A percentile compares a stretch with the other conserved stretches of the same genome.
phyloP scores from a whole-genome alignment of 2,113 vertebrate genomes.

The Diglossa brunneiventris region DNA sequence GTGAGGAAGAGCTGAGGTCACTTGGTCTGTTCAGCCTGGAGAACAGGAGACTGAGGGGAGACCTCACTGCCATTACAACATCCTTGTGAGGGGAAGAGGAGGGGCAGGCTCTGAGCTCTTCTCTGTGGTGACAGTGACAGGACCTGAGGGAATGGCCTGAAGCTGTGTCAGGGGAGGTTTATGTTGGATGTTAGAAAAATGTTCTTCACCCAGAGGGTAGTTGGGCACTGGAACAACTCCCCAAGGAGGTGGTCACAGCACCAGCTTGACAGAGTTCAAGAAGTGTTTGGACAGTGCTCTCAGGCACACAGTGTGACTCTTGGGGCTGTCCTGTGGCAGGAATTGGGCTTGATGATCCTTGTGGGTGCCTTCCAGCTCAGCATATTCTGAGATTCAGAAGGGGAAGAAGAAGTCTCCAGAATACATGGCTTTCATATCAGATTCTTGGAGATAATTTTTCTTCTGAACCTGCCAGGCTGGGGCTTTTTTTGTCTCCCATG shows the following conservation, averaged over 20 bases:
- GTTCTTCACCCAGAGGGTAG: fast-evolving
- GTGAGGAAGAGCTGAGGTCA: fast-evolving
- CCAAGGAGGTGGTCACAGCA: background rate
- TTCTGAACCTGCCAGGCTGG: background rate
- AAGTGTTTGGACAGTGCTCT: fast-evolving
- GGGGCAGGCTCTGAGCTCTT: background rate
- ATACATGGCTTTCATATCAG: background rate
- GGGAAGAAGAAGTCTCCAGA: background rate
- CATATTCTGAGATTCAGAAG: background rate
- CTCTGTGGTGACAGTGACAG: background rate
- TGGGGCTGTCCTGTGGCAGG: too few relatives aligned
- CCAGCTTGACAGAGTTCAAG: background rate
- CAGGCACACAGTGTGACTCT: background rate
- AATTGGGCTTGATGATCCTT: background rate
- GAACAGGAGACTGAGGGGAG: fast-evolving
- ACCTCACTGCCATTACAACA: fast-evolving
- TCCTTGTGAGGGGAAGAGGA: background rate
- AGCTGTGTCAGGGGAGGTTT: background rate
- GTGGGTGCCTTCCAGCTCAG: background rate
- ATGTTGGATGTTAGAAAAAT: background rate
- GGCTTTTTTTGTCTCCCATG: background rate
- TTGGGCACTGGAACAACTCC: background rate
- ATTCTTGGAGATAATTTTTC: background rate
- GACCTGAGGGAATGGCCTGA: background rate
- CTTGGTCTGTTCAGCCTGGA: background rate